phyloP scores from a whole-genome alignment of 1,140 invertebrate genomes.

The Bombus confusus region DNA sequence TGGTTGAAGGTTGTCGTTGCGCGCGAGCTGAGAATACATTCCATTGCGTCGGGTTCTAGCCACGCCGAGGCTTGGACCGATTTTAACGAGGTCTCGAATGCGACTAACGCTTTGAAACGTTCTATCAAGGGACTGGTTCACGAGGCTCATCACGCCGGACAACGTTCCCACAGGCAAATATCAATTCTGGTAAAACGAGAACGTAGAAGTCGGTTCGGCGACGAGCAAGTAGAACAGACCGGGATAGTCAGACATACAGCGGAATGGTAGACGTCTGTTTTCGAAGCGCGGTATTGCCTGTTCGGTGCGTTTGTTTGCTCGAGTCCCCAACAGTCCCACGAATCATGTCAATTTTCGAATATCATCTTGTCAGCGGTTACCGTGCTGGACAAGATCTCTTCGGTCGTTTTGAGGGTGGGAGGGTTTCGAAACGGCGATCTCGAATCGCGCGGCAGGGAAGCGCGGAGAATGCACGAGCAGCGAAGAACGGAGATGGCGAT shows the following conservation, averaged over 20 bases:
- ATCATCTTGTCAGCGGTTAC: not conserved
- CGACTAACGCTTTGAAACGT: not conserved
- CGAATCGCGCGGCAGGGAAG: too few species aligned
- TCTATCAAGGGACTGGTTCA: not conserved
- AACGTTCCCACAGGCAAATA: not conserved
- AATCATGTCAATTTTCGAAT: constrained; percentile 27
- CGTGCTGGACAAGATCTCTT: not conserved
- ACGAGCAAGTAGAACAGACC: too few species aligned
- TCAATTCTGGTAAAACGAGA: too few species aligned
- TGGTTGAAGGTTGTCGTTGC: too few species aligned
- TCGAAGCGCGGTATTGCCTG: not conserved
- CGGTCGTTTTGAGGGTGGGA: not conserved
- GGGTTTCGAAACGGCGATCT: not conserved
- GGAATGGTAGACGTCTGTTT: not conserved
- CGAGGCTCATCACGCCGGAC: not conserved
- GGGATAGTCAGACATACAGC: too few species aligned
- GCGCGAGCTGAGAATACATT: constrained; percentile 51
- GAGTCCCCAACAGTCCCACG: not conserved
- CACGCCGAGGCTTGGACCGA: not conserved
- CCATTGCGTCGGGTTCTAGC: constrained; percentile 45
- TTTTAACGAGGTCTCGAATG: constrained; percentile 7
- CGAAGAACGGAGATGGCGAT: not conserved
- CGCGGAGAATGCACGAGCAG: too few species aligned
- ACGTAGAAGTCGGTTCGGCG: too few species aligned
- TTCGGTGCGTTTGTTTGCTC: not conserved